phyloP scores from a whole-genome alignment of 2,888 invertebrate species.

The Agrilus biguttatus region DNA sequence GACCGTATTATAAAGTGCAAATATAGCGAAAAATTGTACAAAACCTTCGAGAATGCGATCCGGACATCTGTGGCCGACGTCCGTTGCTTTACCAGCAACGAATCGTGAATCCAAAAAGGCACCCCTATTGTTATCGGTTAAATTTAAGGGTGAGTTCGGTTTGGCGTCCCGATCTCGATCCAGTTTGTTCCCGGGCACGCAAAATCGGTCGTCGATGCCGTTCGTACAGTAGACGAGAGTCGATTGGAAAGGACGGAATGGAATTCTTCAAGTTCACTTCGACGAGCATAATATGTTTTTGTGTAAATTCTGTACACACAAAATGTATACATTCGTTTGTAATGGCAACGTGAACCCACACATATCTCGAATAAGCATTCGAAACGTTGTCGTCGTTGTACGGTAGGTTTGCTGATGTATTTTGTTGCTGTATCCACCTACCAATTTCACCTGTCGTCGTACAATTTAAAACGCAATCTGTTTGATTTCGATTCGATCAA shows the following conservation, averaged over 20 bases:
- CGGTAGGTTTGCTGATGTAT: too few species aligned
- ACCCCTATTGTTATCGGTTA: conserved; percentile 7
- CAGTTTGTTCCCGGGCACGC: too few species aligned
- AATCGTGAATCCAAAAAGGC: conserved; percentile 5
- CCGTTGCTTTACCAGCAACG: conserved; percentile 10
- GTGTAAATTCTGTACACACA: conserved; percentile 21
- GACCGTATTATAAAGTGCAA: conserved; percentile 14
- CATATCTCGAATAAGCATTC: too few species aligned
- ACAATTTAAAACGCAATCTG: too few species aligned
- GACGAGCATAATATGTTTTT: conserved; percentile 27
- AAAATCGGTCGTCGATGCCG: conserved; percentile 11
- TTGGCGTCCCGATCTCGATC: conserved; percentile 1
- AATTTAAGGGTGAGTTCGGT: conserved; percentile 10
- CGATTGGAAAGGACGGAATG: conserved; percentile 30
- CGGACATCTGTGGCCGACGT: conserved; percentile 18
- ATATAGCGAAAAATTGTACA: conserved; percentile 15
- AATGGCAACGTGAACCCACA: conserved; percentile 4
- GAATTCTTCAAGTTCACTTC: conserved; percentile 35
- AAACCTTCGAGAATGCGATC: conserved; percentile 14
- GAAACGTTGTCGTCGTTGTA: too few species aligned
- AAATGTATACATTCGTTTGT: conserved; percentile 18
- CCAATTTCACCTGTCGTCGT: too few species aligned
- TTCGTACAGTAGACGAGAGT: conserved; percentile 26
- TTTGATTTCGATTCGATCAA: too few species aligned
- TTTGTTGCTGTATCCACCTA: too few species aligned